Base-by-base conservation (phyloP, 2,113 vertebrate species). In the Brachyhypopomus occidentalis region DNA sequence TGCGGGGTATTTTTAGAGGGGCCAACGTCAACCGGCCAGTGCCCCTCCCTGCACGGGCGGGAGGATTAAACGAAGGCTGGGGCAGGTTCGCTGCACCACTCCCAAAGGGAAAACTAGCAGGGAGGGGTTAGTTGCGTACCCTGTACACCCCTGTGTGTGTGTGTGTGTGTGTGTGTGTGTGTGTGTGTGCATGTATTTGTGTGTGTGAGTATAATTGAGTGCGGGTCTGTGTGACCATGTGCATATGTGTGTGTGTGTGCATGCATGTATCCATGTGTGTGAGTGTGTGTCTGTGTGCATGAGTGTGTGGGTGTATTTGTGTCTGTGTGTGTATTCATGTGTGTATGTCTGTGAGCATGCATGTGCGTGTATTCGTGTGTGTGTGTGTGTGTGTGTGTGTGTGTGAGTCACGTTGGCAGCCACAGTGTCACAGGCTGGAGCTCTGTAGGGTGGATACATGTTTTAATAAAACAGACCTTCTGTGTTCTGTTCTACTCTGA, bases 381-480 rank as follows among this genome's bases (percentile, higher is more conserved):
- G 38, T 58, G 60, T 59, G 41, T 66, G 30, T 73, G 22, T 84
- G 45, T 82, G 27, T 77, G 34, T 64, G 23, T 63, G n/a, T 71
- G 52, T 78, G 63, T 74, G 59, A 67, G 14, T 70, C 45, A 52
- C 12, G 79, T 34, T 72, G 66, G 79, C 64, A 67, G 38, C 64
- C 70, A 58, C 38, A 23, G 25, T 67, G 22, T 70, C 74, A 75
- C 80, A 75, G 64, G 38, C 23, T 69, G 72, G 63, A 2, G 11
- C 80, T 16, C 80, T 75, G 80, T 55, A 81, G 72, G 80, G 34
- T 56, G 22, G 72, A 72, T 19, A 34, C 36, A 45, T 70, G 80
- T 69, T 81, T 81, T 81, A 81, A 81, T 81, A 81, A 81, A 75
- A 52, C 80, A 75, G 20, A 62, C 80, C 80, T 75, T 70, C 80